Evolutionary conservation across 2,888 invertebrate genomes (phyloP).

Genomic region (Stratiomys singularior): DNA sequence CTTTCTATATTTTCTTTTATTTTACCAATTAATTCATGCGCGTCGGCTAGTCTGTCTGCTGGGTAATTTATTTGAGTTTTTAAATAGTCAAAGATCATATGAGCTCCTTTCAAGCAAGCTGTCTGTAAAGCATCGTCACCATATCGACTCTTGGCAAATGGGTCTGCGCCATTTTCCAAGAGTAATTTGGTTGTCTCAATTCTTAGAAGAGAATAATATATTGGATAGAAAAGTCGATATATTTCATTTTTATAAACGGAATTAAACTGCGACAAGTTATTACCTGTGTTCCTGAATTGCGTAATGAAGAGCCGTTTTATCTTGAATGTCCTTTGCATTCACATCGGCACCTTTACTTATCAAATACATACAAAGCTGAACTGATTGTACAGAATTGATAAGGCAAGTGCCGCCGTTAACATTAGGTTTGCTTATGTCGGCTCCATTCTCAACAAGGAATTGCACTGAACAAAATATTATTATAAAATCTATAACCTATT

Average conservation of each 20-base stretch:
- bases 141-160: slow-evolving; percentile 78
- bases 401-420: slow-evolving; percentile 93
- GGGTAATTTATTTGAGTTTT: slow-evolving; percentile 72
- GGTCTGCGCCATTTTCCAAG: slow-evolving; percentile 82
- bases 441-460: slow-evolving; percentile 79
- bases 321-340: slow-evolving; percentile 88
- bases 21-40: slow-evolving; percentile 83
- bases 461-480: slow-evolving; percentile 68
- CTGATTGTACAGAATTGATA: slow-evolving; percentile 92
- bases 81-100: slow-evolving; percentile 77
- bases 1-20: neutral
- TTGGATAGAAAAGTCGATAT: no score
- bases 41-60: slow-evolving; percentile 80
- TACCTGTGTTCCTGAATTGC: slow-evolving; percentile 85
- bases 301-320: slow-evolving; percentile 92
- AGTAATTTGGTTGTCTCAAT: slow-evolving; percentile 85
- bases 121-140: slow-evolving; percentile 91
- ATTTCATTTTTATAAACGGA: no score
- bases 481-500: neutral
- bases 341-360: slow-evolving; percentile 83
- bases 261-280: neutral
- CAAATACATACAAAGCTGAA: slow-evolving; percentile 81
- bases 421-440: slow-evolving; percentile 86
- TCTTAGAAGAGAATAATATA: no score
- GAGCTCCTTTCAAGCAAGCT: slow-evolving; percentile 83